Conservation (phyloP, 1,140 invertebrate species). For the Leptonema lineaticorne region DNA sequence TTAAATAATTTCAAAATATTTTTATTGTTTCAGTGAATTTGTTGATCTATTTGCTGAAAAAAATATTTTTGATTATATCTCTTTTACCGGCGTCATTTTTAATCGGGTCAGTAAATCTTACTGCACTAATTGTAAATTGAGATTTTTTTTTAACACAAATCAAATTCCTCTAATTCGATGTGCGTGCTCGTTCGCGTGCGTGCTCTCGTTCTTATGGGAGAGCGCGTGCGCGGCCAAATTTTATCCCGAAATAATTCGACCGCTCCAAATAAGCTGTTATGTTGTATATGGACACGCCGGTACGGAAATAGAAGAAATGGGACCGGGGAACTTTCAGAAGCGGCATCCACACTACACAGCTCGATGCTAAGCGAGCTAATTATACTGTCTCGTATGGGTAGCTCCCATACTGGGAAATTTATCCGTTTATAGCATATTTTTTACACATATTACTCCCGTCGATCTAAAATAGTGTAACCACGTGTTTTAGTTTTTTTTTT, state of each 20-base stretch:
- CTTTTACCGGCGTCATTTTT: too few relatives aligned
- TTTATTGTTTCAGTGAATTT: too few relatives aligned
- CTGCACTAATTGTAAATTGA: too few relatives aligned
- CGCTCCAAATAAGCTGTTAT: constrained; percentile 33
- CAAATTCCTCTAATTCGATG: too few relatives aligned
- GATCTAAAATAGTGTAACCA: too few relatives aligned
- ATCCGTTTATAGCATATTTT: constrained; percentile 4
- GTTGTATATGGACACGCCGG: constrained; percentile 30
- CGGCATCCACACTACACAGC: not conserved
- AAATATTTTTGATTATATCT: too few relatives aligned
- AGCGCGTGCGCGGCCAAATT: constrained; percentile 26
- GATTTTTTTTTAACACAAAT: too few relatives aligned
- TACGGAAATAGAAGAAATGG: constrained; percentile 32
- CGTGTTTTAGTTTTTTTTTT: too few relatives aligned
- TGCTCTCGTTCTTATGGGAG: not conserved
- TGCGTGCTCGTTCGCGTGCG: not conserved
- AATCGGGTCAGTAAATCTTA: too few relatives aligned
- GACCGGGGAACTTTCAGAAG: not conserved
- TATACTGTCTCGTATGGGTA: not conserved
- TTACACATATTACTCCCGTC: not conserved
- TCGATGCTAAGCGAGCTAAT: too few relatives aligned
- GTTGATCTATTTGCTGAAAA: too few relatives aligned
- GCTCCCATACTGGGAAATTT: constrained; percentile 12
- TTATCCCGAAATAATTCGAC: constrained; percentile 26
- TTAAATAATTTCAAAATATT: too few relatives aligned